phyloP scores from a whole-genome alignment of 2,888 invertebrate genomes.

The Cyclophora punctaria region DNA sequence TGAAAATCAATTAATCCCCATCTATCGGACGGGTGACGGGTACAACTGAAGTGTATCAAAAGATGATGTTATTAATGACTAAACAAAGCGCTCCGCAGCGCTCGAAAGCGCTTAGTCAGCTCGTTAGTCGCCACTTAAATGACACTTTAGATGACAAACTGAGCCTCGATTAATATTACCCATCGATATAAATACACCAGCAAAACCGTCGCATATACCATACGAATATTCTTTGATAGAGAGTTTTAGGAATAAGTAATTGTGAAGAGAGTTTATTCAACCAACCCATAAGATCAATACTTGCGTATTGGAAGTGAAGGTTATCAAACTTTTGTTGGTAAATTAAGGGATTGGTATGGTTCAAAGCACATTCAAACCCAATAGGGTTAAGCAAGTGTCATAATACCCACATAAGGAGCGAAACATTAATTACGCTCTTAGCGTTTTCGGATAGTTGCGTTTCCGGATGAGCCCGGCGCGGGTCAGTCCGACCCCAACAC shows the following conservation, averaged over 20 bases:
- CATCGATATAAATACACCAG: not conserved
- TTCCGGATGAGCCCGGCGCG: not conserved
- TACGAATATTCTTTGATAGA: too few species aligned
- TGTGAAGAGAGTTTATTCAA: too few species aligned
- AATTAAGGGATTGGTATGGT: not conserved
- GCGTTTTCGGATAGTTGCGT: conserved; percentile 29
- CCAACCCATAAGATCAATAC: too few species aligned
- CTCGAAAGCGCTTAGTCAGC: conserved; percentile 17
- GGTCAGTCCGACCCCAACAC: too few species aligned
- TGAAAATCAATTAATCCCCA: too few species aligned
- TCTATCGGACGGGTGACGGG: too few species aligned
- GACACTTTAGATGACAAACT: conserved; percentile 19
- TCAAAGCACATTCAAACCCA: too few species aligned
- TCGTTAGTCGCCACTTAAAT: conserved; percentile 20
- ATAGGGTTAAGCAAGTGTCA: conserved; percentile 10
- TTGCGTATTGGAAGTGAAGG: too few species aligned
- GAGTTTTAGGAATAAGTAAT: too few species aligned
- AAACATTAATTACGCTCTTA: conserved; percentile 34
- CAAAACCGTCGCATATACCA: too few species aligned
- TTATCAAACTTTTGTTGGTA: not conserved
- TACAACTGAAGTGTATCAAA: too few species aligned
- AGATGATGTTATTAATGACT: not conserved
- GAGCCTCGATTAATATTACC: conserved; percentile 16
- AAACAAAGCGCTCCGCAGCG: conserved; percentile 7
- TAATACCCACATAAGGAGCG: conserved; percentile 21